Percentiles rank a stretch among this genome's conserved stretches.
Evolutionary conservation across 2,888 invertebrate genomes (phyloP).

Genomic region (Phortica okadai): DNA sequence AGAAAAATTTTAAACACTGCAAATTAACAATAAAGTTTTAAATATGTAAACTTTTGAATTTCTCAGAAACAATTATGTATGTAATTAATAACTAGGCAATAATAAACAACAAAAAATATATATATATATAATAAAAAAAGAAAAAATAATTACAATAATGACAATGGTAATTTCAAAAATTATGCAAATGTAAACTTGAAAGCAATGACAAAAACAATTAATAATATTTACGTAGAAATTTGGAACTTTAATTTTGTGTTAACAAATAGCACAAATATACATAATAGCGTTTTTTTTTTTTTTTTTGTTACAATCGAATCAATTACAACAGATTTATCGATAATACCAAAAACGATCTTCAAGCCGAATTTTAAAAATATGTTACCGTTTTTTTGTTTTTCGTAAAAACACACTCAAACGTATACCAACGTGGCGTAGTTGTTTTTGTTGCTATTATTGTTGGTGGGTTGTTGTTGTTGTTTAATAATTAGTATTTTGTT

Average conservation of each 20-base stretch:
- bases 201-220: background rate
- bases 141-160: background rate
- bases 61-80: background rate
- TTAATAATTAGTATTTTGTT: background rate
- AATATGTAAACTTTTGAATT: background rate
- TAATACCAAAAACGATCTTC: background rate
- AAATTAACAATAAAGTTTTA: background rate
- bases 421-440: constrained; percentile 9
- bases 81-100: constrained; percentile 8
- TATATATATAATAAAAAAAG: background rate
- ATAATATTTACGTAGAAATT: background rate
- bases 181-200: background rate
- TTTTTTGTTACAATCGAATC: background rate
- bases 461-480: constrained; percentile 19
- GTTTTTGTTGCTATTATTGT: background rate
- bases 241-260: constrained; percentile 20
- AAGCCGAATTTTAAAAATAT: constrained; percentile 3
- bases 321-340: constrained; percentile 3
- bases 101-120: constrained; percentile 14
- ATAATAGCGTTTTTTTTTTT: background rate
- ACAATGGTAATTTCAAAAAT: background rate
- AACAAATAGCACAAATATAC: background rate
- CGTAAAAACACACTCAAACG: background rate
- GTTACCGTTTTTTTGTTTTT: background rate
- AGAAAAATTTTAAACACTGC: background rate